Conservation (phyloP, 1,140 invertebrate genomes). For the Oryzaephilus surinamensis region DNA sequence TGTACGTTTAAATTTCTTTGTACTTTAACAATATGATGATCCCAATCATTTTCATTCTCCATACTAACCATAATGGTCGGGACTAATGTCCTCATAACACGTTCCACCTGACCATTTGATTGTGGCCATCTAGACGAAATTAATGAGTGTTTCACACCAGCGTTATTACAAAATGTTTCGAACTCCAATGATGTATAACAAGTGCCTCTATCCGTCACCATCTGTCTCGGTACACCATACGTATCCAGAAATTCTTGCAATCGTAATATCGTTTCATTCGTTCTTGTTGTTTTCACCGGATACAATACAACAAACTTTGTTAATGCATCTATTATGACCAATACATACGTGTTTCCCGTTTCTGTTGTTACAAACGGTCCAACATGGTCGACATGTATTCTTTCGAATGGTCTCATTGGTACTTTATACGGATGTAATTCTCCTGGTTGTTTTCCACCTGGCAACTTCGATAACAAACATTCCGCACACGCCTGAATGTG, state of each 20-base stretch:
- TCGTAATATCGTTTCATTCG: too few species aligned
- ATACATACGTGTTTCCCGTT: constrained; percentile 24
- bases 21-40: background rate
- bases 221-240: too few species aligned
- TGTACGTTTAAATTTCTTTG: background rate
- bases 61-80: constrained; percentile 15
- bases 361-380: constrained; percentile 14
- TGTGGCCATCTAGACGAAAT: constrained; percentile 26
- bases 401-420: constrained; percentile 10
- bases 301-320: constrained; percentile 30
- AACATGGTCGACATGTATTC: constrained; percentile 19
- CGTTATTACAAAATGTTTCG: constrained; percentile 1
- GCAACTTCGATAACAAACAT: constrained; percentile 13
- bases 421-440: constrained; percentile 15
- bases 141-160: constrained; percentile 7
- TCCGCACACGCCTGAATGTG: constrained; percentile 11
- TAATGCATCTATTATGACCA: constrained; percentile 31
- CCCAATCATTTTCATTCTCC: background rate
- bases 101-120: constrained; percentile 30
- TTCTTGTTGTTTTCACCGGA: too few species aligned
- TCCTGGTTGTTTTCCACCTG: constrained; percentile 10
- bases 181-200: too few species aligned
- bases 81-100: constrained; percentile 17
- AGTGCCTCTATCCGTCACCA: background rate
- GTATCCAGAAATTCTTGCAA: too few species aligned